Percentiles rank a stretch among this genome's conserved stretches.
Evolutionary conservation across 2,888 invertebrate genomes (phyloP).

Genomic region (Troides oblongomaculatus): DNA sequence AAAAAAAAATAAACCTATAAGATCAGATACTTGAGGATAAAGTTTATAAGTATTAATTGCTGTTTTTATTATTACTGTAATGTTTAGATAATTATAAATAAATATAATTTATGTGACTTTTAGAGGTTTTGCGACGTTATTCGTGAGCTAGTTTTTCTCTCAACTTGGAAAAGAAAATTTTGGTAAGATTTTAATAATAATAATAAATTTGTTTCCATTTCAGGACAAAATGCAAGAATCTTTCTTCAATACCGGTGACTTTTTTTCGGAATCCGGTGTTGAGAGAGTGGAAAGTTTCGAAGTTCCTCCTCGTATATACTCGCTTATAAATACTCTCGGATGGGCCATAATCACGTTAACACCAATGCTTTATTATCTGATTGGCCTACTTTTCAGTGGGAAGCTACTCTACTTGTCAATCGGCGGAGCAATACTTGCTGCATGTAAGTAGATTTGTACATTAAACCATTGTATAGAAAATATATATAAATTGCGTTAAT

Average conservation of each 20-base stretch:
- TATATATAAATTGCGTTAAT: background rate
- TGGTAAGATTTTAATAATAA: background rate
- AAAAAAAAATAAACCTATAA: too few relatives aligned
- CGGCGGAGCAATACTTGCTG: slow-evolving; percentile 84
- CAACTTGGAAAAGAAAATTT: background rate
- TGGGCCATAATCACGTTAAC: slow-evolving; percentile 86
- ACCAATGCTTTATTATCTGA: slow-evolving; percentile 85
- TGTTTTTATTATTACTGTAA: too few relatives aligned
- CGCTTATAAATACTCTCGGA: slow-evolving; percentile 84
- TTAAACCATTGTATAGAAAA: background rate
- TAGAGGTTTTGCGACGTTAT: too few relatives aligned
- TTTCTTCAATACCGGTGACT: slow-evolving; percentile 87
- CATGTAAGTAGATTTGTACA: slow-evolving; percentile 83
- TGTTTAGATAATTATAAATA: too few relatives aligned
- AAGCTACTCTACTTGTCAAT: slow-evolving; percentile 85
- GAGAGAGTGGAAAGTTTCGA: slow-evolving; percentile 81
- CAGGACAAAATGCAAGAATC: slow-evolving; percentile 88
- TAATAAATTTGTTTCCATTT: slow-evolving; percentile 36
- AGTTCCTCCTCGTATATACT: slow-evolving; percentile 81
- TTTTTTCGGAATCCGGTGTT: slow-evolving; percentile 87
- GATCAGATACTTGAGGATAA: too few relatives aligned
- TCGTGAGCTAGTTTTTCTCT: too few relatives aligned
- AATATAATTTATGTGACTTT: too few relatives aligned
- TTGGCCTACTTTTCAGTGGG: slow-evolving; percentile 85
- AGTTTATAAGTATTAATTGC: too few relatives aligned